phyloP scores from a whole-genome alignment of 1,140 invertebrate species.

The Drosophila pseudoananassae region DNA sequence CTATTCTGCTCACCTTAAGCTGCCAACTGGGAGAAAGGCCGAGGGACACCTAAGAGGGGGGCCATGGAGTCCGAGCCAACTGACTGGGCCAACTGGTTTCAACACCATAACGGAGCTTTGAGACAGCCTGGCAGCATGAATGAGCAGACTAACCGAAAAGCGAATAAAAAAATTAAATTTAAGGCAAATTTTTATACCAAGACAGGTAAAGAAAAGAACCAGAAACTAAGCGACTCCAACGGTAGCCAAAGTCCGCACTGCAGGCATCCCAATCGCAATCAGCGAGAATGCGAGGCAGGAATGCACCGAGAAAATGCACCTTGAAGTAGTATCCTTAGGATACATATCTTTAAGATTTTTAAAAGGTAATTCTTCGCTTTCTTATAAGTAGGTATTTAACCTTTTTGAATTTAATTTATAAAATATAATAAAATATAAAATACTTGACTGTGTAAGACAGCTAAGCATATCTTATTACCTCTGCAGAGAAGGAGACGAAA shows the following conservation, averaged over 20 bases:
- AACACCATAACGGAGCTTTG: constrained; percentile 59
- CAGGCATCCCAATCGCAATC: constrained; percentile 57
- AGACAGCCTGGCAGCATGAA: constrained; percentile 52
- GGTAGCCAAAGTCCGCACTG: constrained; percentile 65
- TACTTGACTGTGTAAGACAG: constrained; percentile 1
- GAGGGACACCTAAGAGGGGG: not conserved
- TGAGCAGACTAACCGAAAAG: constrained; percentile 57
- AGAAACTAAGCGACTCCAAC: constrained; percentile 32
- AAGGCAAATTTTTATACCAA: constrained; percentile 48
- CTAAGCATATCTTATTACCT: constrained; percentile 77
- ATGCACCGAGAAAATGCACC: not conserved
- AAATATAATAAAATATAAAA: too few species aligned
- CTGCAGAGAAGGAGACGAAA: constrained; percentile 45
- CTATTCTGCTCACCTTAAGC: constrained; percentile 73
- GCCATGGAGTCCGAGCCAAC: not conserved
- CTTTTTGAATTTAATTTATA: too few species aligned
- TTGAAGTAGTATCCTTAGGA: not conserved
- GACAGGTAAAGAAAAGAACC: constrained; percentile 26
- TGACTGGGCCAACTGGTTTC: constrained; percentile 68
- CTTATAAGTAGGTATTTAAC: too few species aligned
- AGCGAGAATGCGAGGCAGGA: constrained; percentile 33
- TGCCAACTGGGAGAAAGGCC: constrained; percentile 37
- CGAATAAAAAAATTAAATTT: constrained; percentile 48
- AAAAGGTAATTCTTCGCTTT: not conserved
- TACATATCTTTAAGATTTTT: not conserved